Evolutionary conservation across 2,888 invertebrate species (phyloP).

Genomic region (Pelosia muscerda): DNA sequence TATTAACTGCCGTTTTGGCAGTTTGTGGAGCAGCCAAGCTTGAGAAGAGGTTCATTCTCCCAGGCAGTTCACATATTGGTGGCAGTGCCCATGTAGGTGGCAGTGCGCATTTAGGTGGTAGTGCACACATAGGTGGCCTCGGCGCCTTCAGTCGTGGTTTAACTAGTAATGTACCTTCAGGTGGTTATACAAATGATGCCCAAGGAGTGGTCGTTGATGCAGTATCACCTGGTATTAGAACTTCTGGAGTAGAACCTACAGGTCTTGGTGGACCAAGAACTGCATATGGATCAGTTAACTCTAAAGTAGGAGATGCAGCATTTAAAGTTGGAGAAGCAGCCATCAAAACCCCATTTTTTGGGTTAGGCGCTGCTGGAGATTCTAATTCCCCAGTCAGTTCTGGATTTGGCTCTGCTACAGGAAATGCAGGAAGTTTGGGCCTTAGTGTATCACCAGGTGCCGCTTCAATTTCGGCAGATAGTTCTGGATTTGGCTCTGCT

Average conservation of each 20-base stretch:
- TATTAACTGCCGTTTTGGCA: conserved; percentile 74
- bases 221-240: conserved; percentile 70
- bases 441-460: too few species aligned
- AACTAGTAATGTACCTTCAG: conserved; percentile 63
- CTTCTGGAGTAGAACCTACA: conserved; percentile 59
- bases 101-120: not conserved
- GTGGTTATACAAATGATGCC: conserved; percentile 74
- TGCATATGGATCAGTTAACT: conserved; percentile 75
- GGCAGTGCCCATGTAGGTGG: not conserved
- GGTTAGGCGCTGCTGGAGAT: not conserved
- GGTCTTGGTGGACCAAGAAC: conserved; percentile 73
- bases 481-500: not conserved
- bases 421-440: too few species aligned
- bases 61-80: not conserved
- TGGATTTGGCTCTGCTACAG: not conserved
- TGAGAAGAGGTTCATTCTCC: conserved; percentile 65
- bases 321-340: conserved; percentile 50
- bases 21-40: conserved; percentile 75
- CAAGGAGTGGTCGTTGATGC: conserved; percentile 82
- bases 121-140: not conserved
- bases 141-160: conserved; percentile 53
- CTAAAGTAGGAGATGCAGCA: conserved; percentile 80
- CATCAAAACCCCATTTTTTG: not conserved
- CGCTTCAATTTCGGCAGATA: not conserved
- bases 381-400: not conserved